These are phyloP conservation scores for Prolemur simus DNA, from an alignment of 2,113 vertebrate species.

Conservation along the genomic window DNA sequence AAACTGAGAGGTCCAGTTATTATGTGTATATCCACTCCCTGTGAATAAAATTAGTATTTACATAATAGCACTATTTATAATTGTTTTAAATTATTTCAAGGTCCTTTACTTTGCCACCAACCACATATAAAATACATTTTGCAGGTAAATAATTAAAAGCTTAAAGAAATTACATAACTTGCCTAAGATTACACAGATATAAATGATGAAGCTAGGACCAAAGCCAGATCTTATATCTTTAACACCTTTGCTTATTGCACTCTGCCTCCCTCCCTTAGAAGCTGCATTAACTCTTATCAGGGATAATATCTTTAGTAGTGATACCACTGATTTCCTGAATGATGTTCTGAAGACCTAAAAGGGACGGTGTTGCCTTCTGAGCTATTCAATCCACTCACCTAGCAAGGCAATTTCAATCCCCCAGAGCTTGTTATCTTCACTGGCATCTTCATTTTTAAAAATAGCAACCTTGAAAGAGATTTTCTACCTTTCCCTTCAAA, in stretches of 20 bases:
- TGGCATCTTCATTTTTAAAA: constrained; percentile 13
- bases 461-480: background rate
- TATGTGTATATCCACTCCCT: background rate
- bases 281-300: background rate
- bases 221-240: background rate
- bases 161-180: constrained; percentile 2
- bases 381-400: background rate
- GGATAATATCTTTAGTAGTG: constrained; percentile 3
- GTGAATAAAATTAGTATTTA: background rate
- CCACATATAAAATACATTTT: background rate
- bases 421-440: background rate
- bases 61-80: background rate
- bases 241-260: background rate
- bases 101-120: background rate
- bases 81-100: background rate
- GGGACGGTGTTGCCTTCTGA: background rate
- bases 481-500: constrained; percentile 21
- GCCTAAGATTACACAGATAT: background rate
- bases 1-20: background rate
- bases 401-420: constrained; percentile 31
- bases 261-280: background rate
- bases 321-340: constrained; percentile 57
- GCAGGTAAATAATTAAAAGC: background rate
- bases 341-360: constrained; percentile 34
- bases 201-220: background rate